Percentiles rank a stretch among this genome's conserved stretches.
phyloP scores from a whole-genome alignment of 2,113 vertebrate species.

The Centropus bengalensis region DNA sequence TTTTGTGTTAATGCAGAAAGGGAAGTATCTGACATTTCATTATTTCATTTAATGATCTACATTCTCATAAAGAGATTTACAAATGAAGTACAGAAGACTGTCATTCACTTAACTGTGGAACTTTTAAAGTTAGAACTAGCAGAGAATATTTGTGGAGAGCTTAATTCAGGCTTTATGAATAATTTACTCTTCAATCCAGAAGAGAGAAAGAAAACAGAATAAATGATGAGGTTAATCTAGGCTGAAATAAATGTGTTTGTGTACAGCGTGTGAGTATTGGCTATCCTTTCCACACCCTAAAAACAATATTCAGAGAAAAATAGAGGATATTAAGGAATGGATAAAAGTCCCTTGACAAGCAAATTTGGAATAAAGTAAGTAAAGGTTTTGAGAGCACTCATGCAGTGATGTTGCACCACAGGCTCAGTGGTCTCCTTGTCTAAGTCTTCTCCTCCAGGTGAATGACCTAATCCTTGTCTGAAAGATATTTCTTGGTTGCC shows the following conservation, averaged over 20 bases:
- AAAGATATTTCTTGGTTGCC: background rate
- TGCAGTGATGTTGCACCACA: rapidly evolving
- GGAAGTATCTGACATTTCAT: background rate
- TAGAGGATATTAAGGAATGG: background rate
- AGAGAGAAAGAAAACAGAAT: background rate
- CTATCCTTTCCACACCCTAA: rapidly evolving
- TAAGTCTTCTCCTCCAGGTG: background rate
- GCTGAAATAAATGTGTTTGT: background rate
- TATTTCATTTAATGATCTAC: background rate
- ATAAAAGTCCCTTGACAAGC: background rate
- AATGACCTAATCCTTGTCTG: background rate
- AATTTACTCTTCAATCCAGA: background rate
- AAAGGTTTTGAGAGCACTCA: background rate
- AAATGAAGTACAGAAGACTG: background rate
- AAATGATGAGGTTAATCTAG: rapidly evolving
- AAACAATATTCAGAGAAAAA: background rate
- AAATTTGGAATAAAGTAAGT: background rate
- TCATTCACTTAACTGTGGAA: background rate
- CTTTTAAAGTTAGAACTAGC: background rate
- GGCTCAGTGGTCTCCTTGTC: background rate
- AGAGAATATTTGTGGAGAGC: background rate
- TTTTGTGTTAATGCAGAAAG: background rate
- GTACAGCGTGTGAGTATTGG: background rate
- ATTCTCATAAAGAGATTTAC: background rate
- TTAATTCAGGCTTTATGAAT: background rate